phyloP scores from a whole-genome alignment of 2,113 vertebrate genomes.

The Benthochromis sp. region DNA sequence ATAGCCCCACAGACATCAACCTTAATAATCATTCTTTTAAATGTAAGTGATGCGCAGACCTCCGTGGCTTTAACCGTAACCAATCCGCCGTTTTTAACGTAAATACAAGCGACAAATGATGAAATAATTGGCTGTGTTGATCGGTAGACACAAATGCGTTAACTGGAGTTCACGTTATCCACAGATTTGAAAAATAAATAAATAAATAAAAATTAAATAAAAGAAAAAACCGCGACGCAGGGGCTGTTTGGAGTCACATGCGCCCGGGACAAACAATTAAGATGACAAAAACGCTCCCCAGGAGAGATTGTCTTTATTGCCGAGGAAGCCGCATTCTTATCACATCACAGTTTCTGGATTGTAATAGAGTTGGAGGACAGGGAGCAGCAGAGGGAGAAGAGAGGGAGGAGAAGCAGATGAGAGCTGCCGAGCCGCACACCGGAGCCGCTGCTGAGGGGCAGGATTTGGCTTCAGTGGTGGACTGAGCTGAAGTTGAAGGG shows the following conservation, averaged over 20 bases:
- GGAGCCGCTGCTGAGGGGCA: constrained; percentile 14
- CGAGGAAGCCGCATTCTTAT: constrained; percentile 48
- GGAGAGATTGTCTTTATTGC: constrained; percentile 46
- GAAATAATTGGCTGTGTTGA: constrained; percentile 19
- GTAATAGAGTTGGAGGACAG: constrained; percentile 47
- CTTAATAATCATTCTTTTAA: not conserved
- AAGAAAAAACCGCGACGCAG: not conserved
- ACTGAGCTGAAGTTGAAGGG: constrained; percentile 46
- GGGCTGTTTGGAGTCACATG: constrained; percentile 38
- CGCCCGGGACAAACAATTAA: constrained; percentile 49
- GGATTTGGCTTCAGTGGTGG: constrained; percentile 43
- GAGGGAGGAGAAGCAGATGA: constrained; percentile 43
- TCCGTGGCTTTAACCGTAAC: not conserved
- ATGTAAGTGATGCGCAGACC: not conserved
- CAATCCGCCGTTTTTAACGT: not conserved
- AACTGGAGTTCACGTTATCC: constrained; percentile 1
- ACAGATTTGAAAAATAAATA: not conserved
- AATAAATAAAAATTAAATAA: not conserved
- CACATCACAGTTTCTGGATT: constrained; percentile 41
- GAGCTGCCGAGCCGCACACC: constrained; percentile 28
- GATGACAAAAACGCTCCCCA: constrained; percentile 55
- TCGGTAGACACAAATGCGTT: not conserved
- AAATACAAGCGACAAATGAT: not conserved
- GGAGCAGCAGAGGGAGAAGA: constrained; percentile 33
- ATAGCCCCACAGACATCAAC: not conserved